Conservation (phyloP, 53 echinoderm and acorn worm genomes). For the Temnopleurus reevesii region DNA sequence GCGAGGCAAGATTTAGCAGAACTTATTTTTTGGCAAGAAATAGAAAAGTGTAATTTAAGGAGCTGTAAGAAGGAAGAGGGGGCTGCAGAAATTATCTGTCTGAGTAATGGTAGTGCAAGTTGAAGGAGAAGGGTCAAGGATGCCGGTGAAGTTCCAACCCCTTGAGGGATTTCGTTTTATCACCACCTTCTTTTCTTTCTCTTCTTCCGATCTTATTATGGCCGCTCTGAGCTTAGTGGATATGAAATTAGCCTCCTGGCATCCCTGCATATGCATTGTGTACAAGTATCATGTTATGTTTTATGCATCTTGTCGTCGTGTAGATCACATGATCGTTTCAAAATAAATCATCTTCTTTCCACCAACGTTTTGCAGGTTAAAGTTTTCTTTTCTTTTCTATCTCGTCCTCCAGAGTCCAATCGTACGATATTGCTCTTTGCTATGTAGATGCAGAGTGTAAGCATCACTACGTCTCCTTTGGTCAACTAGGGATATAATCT, state of each 20-base stretch:
- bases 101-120: slow-evolving; percentile 40
- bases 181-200: slow-evolving; percentile 32
- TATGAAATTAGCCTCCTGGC: background rate
- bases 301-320: no score
- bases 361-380: no score
- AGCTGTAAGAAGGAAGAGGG: slow-evolving; percentile 35
- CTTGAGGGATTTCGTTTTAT: background rate
- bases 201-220: slow-evolving; percentile 3
- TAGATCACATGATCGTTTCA: background rate
- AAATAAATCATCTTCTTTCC: background rate
- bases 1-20: background rate
- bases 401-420: no score
- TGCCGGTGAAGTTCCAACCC: slow-evolving; percentile 9
- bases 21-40: slow-evolving; percentile 14
- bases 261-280: background rate
- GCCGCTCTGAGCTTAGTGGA: background rate
- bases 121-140: slow-evolving; percentile 38
- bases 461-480: no score
- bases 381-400: no score
- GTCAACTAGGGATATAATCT: no score
- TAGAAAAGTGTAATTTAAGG: slow-evolving; percentile 35
- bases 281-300: no score
- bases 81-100: slow-evolving; percentile 35
- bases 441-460: no score
- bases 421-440: no score